Percentiles rank a stretch among this genome's conserved stretches.
Evolutionary conservation across 2,113 vertebrate genomes (phyloP).

Genomic region (Lepisosteus osseus): DNA sequence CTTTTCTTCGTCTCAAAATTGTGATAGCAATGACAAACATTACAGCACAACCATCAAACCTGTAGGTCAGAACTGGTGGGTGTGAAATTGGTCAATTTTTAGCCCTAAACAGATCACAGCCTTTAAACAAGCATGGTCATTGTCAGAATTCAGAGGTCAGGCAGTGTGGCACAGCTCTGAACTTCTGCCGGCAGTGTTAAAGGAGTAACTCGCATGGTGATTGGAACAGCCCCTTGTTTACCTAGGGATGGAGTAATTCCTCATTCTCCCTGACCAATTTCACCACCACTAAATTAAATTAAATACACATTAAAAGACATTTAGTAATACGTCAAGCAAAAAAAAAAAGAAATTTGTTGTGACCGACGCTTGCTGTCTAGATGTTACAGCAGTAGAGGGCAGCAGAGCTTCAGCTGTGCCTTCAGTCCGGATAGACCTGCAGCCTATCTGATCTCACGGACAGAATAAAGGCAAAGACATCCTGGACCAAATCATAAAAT

Average conservation of each 20-base stretch:
- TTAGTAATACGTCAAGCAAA: not conserved
- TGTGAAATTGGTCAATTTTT: too few species aligned
- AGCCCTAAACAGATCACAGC: too few species aligned
- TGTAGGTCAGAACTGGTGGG: too few species aligned
- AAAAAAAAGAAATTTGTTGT: too few species aligned
- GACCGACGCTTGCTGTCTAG: not conserved
- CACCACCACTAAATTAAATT: not conserved
- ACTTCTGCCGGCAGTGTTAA: too few species aligned
- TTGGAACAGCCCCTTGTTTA: slow-evolving; percentile 54
- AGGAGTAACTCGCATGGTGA: slow-evolving; percentile 11
- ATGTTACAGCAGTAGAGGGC: slow-evolving; percentile 27
- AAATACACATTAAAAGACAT: not conserved
- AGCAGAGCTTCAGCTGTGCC: slow-evolving; percentile 7
- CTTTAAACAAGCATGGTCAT: too few species aligned
- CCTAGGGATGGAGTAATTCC: slow-evolving; percentile 32
- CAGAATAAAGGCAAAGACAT: not conserved
- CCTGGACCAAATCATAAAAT: too few species aligned
- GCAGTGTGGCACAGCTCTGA: too few species aligned
- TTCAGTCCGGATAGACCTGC: not conserved
- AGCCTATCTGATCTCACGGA: not conserved
- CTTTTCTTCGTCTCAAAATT: too few species aligned
- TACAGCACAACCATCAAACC: too few species aligned
- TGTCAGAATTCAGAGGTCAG: too few species aligned
- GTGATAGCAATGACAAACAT: too few species aligned
- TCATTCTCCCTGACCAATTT: slow-evolving; percentile 17